phyloP scores from a whole-genome alignment of 2,888 invertebrate species.

The Noctua janthina region DNA sequence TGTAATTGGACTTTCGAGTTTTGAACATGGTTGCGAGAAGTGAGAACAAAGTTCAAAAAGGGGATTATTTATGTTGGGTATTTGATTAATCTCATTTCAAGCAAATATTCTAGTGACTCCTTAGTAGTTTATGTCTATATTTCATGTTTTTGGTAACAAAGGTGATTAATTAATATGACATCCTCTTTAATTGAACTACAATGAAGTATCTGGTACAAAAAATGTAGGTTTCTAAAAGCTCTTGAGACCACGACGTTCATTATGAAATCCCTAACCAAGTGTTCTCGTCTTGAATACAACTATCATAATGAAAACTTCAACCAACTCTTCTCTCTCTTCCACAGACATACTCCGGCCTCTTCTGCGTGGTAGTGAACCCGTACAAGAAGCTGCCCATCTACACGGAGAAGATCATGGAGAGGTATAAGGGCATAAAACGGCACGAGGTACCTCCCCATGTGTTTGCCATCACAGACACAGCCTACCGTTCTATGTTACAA shows the following conservation, averaged over 20 bases:
- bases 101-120: not conserved
- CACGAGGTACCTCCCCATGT: slow-evolving; percentile 99
- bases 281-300: not conserved
- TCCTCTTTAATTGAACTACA: not conserved
- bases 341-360: slow-evolving; percentile 99
- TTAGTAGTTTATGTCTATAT: not conserved
- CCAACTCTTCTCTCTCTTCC: slow-evolving; percentile 76
- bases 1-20: not conserved
- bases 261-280: not conserved
- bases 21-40: not conserved
- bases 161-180: too few relatives aligned
- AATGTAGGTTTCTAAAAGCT: not conserved
- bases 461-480: slow-evolving; percentile 99
- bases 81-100: not conserved
- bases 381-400: slow-evolving; percentile 99
- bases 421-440: slow-evolving; percentile 99
- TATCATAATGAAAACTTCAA: not conserved
- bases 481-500: slow-evolving; percentile 99
- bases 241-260: not conserved
- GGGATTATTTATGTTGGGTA: too few relatives aligned
- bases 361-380: slow-evolving; percentile 99
- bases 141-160: not conserved
- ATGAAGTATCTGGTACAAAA: not conserved
- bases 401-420: slow-evolving; percentile 99
- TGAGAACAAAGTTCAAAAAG: not conserved